Evolutionary conservation across 2,113 vertebrate genomes (phyloP).

Genomic region (Muscicapa adusta): DNA sequence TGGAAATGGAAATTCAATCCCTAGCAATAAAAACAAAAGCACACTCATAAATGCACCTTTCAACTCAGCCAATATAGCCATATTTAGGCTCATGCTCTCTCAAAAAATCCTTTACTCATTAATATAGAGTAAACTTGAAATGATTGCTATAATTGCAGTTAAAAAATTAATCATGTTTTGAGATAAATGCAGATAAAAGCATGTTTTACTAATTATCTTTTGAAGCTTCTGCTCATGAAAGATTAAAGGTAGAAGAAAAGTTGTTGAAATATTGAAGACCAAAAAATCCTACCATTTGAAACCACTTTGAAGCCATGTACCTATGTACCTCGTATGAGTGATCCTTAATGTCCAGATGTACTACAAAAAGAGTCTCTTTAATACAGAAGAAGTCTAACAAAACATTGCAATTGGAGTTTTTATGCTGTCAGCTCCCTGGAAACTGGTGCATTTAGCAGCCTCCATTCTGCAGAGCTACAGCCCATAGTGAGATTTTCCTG

Average conservation of each 20-base stretch:
- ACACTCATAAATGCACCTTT: constrained; percentile 23
- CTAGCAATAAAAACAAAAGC: constrained; percentile 38
- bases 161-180: constrained; percentile 70
- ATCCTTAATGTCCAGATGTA: not conserved
- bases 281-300: constrained; percentile 25
- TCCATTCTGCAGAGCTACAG: not conserved
- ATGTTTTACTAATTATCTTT: constrained; percentile 61
- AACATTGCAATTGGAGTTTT: not conserved
- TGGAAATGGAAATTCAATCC: constrained; percentile 57
- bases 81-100: not conserved
- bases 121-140: constrained; percentile 57
- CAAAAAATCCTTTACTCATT: constrained; percentile 43
- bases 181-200: constrained; percentile 69
- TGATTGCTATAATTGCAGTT: constrained; percentile 60
- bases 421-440: not conserved
- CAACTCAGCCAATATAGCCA: not conserved
- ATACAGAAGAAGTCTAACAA: not conserved
- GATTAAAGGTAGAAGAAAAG: constrained; percentile 57
- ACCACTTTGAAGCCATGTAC: constrained; percentile 15
- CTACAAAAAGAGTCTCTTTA: not conserved
- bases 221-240: constrained; percentile 56
- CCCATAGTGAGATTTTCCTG: not conserved
- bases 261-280: constrained; percentile 39
- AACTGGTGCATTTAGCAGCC: not conserved
- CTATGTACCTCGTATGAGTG: not conserved